Base-by-base conservation (phyloP, 2,797 vertebrate genomes). In the Mareca strepera region DNA sequence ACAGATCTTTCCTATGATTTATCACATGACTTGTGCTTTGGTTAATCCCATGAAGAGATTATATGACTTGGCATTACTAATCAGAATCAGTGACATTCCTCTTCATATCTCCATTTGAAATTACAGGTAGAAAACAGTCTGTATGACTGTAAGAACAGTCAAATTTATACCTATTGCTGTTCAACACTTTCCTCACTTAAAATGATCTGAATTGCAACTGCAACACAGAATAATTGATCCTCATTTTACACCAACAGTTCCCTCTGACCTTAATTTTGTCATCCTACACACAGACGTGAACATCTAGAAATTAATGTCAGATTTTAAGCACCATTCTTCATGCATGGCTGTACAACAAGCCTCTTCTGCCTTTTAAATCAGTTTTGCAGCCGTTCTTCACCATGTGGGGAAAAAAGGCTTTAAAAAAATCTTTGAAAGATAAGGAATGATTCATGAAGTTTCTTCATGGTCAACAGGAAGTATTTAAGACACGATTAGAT, bases 401-500 rank as follows among this genome's bases (percentile, higher is more conserved):
- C 20, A 10, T 6, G 6, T 48, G 13, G 56, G 56, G 18, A 3
- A 16, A 33, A 63, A 88, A 53, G 4, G 17, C 41, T 18, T 50
- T 25, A 26, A 88, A 86, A 67, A 75, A 74, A 26, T 39, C 18
- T 79, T 87, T 79, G 20, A 64, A 77, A 93, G 56, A 48, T 75
- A 41, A 84, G 43, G 20, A 14, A 43, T 82, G 75, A 93, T 73
- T 89, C 75, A 44, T 7, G 1, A 85, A 68, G 72, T 55, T 70
- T 76, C 94, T 94, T 84, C 75, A 52, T 39, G 44, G 48, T 80
- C 75, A 93, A 77, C 39, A 52, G 37, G 44, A 86, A 74, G 44
- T 74, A 74, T 94, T 91, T 89, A 80, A 93, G 73, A 82, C 48
- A 35, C 67, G 17, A 77, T 91, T 74, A 91, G 78, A 70, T 13